Conservation (phyloP, 2,888 invertebrate species). For the Limnephilus marmoratus region DNA sequence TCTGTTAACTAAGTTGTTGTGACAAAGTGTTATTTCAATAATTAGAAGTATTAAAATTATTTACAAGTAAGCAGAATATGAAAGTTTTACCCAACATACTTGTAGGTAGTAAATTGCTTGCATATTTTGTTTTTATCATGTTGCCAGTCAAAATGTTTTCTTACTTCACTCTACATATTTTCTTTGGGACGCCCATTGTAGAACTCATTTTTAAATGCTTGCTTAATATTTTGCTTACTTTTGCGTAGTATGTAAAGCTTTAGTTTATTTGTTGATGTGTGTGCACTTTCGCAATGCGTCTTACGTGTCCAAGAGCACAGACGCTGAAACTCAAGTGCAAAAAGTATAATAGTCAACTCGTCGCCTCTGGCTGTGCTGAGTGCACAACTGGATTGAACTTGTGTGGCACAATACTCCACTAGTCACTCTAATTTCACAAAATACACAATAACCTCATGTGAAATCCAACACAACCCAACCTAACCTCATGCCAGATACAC, state of each 20-base stretch:
- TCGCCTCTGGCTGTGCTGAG: conserved; percentile 74
- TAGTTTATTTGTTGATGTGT: not conserved
- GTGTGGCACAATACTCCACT: conserved; percentile 55
- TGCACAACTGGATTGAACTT: conserved; percentile 72
- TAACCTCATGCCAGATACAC: not conserved
- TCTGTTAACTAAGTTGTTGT: too few species aligned
- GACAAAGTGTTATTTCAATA: too few species aligned
- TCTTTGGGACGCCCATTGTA: not conserved
- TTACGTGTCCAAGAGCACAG: conserved; percentile 61
- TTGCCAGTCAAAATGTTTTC: not conserved
- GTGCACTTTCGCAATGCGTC: conserved; percentile 61
- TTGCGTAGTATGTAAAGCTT: too few species aligned
- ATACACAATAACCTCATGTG: not conserved
- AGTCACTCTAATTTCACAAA: not conserved
- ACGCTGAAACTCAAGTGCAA: conserved; percentile 77
- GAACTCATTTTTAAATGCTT: not conserved
- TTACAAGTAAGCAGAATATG: too few species aligned
- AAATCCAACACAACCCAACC: not conserved
- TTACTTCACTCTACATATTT: not conserved
- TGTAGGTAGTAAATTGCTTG: not conserved
- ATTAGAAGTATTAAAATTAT: too few species aligned
- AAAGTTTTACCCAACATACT: too few species aligned
- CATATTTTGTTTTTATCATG: not conserved
- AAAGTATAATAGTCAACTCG: conserved; percentile 72
- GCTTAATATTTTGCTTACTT: not conserved